Percentiles rank a stretch among this genome's conserved stretches.
Conservation (phyloP, 2,113 vertebrate genomes). For the Thalassarche chlororhynchos region DNA sequence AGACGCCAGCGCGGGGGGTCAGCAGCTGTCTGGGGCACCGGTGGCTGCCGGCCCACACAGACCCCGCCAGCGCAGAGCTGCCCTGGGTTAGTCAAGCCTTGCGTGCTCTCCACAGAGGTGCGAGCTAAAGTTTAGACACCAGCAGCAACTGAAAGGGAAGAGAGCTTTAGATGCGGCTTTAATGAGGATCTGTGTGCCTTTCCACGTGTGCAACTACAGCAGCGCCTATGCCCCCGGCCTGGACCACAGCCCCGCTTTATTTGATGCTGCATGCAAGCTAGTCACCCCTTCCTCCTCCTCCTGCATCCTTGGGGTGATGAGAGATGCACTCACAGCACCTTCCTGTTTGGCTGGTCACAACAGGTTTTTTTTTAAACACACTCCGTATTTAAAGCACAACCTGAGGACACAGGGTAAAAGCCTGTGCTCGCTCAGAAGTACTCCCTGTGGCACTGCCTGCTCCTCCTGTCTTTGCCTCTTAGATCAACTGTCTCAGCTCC, state of each 20-base stretch:
- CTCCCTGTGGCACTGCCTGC: background rate
- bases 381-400: background rate
- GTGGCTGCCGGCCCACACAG: accelerated
- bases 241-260: accelerated
- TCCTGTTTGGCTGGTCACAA: background rate
- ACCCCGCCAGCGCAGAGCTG: background rate
- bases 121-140: background rate
- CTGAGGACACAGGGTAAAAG: background rate
- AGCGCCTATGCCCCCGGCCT: accelerated
- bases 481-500: background rate
- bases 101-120: background rate
- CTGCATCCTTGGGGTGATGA: background rate
- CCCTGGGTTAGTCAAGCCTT: slow-evolving; percentile 51
- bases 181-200: background rate
- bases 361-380: background rate
- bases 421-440: background rate
- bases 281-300: background rate
- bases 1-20: accelerated
- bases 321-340: background rate
- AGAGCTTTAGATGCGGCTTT: background rate
- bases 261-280: background rate
- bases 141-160: background rate
- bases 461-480: background rate
- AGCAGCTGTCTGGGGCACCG: background rate
- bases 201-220: background rate